Conservation (phyloP, 2,888 invertebrate genomes). For the Campaea margaritaria region DNA sequence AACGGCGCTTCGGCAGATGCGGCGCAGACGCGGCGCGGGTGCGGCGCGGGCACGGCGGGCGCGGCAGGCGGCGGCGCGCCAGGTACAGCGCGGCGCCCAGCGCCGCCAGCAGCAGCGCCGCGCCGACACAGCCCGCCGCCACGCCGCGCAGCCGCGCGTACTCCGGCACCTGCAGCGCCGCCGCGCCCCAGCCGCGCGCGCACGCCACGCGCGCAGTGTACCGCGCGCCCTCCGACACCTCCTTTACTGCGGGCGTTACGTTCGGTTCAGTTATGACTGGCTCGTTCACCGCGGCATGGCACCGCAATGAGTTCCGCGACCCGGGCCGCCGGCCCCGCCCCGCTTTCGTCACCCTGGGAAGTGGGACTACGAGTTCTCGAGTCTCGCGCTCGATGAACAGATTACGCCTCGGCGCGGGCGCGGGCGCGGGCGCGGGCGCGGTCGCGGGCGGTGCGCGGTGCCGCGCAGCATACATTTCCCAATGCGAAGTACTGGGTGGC, state of each 20-base stretch:
- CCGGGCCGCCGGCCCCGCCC: not conserved
- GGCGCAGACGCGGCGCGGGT: slow-evolving; percentile 44
- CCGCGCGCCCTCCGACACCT: slow-evolving; percentile 89
- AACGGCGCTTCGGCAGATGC: slow-evolving; percentile 9
- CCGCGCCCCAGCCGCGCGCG: slow-evolving; percentile 88
- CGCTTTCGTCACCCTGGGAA: too few relatives aligned
- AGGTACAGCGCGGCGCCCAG: slow-evolving; percentile 86
- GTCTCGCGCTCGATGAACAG: too few relatives aligned
- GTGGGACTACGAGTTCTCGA: too few relatives aligned
- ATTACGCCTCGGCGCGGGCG: too few relatives aligned
- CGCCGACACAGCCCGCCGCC: slow-evolving; percentile 89
- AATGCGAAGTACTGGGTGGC: too few relatives aligned
- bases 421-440: too few relatives aligned
- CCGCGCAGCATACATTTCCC: too few relatives aligned
- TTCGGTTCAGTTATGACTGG: too few relatives aligned
- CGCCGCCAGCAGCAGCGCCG: slow-evolving; percentile 87
- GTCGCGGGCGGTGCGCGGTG: too few relatives aligned
- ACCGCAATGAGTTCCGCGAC: not conserved
- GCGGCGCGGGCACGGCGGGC: slow-evolving; percentile 38
- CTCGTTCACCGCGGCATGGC: too few relatives aligned
- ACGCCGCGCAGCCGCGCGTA: slow-evolving; percentile 89
- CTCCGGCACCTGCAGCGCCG: slow-evolving; percentile 88
- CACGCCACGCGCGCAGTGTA: slow-evolving; percentile 92
- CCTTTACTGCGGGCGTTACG: slow-evolving; percentile 82
- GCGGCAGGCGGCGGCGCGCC: slow-evolving; percentile 60